phyloP scores from a whole-genome alignment of 2,888 invertebrate species.

The Ditylenchus weischeri region DNA sequence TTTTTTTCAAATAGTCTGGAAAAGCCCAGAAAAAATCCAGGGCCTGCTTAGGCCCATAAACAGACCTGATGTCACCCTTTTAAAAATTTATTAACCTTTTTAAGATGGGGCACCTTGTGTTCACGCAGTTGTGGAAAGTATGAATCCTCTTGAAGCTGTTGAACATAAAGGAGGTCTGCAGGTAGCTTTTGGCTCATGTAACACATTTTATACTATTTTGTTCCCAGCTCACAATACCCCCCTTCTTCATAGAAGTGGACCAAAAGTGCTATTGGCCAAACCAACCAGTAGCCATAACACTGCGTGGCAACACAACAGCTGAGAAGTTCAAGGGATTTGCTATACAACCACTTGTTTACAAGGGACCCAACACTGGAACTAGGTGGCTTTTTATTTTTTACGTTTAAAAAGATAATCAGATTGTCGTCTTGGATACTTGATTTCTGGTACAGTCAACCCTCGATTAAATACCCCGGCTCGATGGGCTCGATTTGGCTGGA shows the following conservation, averaged over 20 bases:
- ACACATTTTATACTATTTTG: background rate
- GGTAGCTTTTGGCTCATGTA: conserved; percentile 17
- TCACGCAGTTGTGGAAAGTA: conserved; percentile 50
- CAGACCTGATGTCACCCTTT: too few relatives aligned
- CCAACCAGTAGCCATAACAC: conserved; percentile 52
- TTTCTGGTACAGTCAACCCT: too few relatives aligned
- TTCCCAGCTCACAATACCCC: conserved; percentile 44
- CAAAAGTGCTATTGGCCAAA: conserved; percentile 53
- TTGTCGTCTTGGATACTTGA: too few relatives aligned
- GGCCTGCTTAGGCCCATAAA: too few relatives aligned
- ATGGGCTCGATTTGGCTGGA: too few relatives aligned
- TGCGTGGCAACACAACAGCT: conserved; percentile 50
- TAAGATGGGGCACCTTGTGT: conserved; percentile 56
- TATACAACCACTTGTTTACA: conserved; percentile 52
- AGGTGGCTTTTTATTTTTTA: conserved; percentile 27
- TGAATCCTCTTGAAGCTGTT: conserved; percentile 58
- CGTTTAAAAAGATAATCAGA: too few relatives aligned
- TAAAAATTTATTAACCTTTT: too few relatives aligned
- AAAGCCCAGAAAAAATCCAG: too few relatives aligned
- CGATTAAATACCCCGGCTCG: too few relatives aligned
- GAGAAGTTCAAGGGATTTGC: conserved; percentile 56
- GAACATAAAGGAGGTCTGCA: conserved; percentile 57
- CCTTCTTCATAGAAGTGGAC: conserved; percentile 52
- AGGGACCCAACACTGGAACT: conserved; percentile 44
- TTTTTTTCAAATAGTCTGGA: too few relatives aligned